Base-by-base conservation (phyloP, 2,888 invertebrate genomes). In the Drosophila koepferae region DNA sequence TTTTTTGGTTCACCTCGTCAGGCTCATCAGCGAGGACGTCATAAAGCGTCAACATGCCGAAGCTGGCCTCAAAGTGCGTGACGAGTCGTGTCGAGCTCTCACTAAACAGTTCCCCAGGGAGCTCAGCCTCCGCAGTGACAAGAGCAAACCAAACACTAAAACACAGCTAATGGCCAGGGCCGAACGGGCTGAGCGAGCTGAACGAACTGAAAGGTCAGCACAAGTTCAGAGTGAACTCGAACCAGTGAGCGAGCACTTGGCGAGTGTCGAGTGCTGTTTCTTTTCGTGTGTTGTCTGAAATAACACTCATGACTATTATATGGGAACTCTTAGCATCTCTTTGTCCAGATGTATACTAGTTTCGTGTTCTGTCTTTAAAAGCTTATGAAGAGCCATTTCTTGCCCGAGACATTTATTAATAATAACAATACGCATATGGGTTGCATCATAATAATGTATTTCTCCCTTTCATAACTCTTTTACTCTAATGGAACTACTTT, bases 11-110 rank as follows among this genome's bases (percentile, higher is more conserved):
- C 38, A 23, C 0, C 64, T 58, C 68, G 41, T 72, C 77, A 49
- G 44, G 1, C 62, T 60, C 63, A 46, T 77, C 81, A 56, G 14
- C 36, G 44, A 18, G 65, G 71, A 80, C 43, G 77, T 77, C 78
- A 78, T 78, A 78, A 78, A 78, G 78, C 78, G 78, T 78, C 82
- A 55, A 74, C 49, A 56, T 51, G 40, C 41, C 44, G 44, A 48
- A 44, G 60, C 43, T 58, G 56, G 77, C 58, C 81, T 71, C 77
- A 62, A 63, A 81, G 77, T 77, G 77, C 77, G 77, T 81, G 77
- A 77, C 81, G 72, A 66, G 72, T 63, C 48, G 46, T 54, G 63
- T 65, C 43, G 62, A 68, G 65, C 38, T 28, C 75, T 81, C 44
- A 48, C 53, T 44, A 60, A 78, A 72, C 53, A 49, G 64, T 68